These are phyloP conservation scores for Crioceris asparagi DNA, from an alignment of 2,888 invertebrate species.

Conservation along the genomic window DNA sequence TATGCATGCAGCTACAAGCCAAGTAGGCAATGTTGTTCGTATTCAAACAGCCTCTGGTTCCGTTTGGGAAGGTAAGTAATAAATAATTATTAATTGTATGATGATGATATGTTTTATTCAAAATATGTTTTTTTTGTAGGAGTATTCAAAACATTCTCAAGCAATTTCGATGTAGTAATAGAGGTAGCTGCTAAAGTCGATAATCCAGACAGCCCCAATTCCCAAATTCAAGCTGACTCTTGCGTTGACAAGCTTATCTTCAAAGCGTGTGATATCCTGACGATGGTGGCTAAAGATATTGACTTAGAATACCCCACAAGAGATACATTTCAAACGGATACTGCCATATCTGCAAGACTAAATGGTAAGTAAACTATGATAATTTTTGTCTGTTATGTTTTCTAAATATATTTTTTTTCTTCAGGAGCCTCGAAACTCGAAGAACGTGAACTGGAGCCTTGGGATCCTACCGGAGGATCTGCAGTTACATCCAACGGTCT, in stretches of 20 bases:
- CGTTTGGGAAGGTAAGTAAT: conserved; percentile 62
- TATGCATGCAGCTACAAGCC: conserved; percentile 79
- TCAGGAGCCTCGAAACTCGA: conserved; percentile 34
- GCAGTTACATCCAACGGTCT: conserved; percentile 44
- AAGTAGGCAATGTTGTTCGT: conserved; percentile 74
- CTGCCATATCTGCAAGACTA: conserved; percentile 71
- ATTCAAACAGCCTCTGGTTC: conserved; percentile 75
- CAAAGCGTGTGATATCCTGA: conserved; percentile 73
- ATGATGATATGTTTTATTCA: neutral
- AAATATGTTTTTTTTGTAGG: conserved; percentile 21
- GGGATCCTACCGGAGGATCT: conserved; percentile 57
- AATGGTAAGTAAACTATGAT: conserved; percentile 18
- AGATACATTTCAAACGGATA: conserved; percentile 82
- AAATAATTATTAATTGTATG: too few relatives aligned
- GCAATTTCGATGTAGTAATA: conserved; percentile 75
- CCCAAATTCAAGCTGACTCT: conserved; percentile 52
- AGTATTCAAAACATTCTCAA: conserved; percentile 80
- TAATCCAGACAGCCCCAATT: conserved; percentile 43
- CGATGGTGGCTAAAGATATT: conserved; percentile 70
- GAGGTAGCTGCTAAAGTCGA: conserved; percentile 79
- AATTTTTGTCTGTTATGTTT: neutral
- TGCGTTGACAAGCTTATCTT: conserved; percentile 74
- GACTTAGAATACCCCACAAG: conserved; percentile 83
- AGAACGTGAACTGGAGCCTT: conserved; percentile 80
- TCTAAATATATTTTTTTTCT: neutral